A percentile compares a stretch with the other conserved stretches of the same genome.
Evolutionary conservation across 2,113 vertebrate genomes (phyloP).

Genomic region (Erythrocercus mccallii): DNA sequence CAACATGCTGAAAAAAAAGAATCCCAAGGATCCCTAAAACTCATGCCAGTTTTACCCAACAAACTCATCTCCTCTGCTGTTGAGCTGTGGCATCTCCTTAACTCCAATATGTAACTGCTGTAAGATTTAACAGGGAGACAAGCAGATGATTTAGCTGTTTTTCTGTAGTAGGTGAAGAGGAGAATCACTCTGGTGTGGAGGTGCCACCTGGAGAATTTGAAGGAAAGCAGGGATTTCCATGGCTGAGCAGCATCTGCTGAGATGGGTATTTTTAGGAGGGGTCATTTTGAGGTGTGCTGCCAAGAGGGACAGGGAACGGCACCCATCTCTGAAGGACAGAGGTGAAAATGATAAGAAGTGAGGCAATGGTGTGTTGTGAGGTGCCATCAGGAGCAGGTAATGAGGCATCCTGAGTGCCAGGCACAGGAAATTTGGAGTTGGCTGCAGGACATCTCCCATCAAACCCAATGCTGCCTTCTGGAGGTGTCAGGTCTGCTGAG

Average conservation of each 20-base stretch:
- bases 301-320: background rate
- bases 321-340: accelerated
- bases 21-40: background rate
- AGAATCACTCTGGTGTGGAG: background rate
- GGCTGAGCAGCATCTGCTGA: background rate
- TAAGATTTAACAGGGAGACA: background rate
- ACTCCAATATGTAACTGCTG: background rate
- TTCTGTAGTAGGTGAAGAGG: background rate
- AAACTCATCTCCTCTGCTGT: background rate
- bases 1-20: background rate
- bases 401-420: background rate
- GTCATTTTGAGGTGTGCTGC: accelerated
- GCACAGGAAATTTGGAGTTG: background rate
- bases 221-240: background rate
- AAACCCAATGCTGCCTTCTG: background rate
- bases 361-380: background rate
- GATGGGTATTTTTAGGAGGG: accelerated
- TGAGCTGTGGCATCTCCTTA: background rate
- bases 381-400: background rate
- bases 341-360: background rate
- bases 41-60: background rate
- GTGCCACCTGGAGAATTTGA: background rate
- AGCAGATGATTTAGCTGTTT: background rate
- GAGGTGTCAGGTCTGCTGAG: background rate
- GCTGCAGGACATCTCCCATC: background rate